These are phyloP conservation scores for Poeciliopsis turneri DNA, from an alignment of 2,797 vertebrate species.

Conservation along the genomic window DNA sequence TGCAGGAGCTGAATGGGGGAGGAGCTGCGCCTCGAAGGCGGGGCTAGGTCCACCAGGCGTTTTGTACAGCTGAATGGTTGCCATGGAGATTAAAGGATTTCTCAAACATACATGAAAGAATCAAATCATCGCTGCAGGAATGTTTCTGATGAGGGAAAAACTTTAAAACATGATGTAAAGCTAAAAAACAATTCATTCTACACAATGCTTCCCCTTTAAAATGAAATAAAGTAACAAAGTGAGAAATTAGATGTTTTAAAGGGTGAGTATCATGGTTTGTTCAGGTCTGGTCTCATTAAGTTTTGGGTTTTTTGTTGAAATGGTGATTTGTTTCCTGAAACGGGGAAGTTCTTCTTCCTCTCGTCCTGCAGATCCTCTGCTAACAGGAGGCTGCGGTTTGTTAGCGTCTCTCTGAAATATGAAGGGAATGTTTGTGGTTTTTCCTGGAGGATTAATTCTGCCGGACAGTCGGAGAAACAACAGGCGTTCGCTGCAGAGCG, in stretches of 20 bases:
- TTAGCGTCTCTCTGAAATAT: constrained; percentile 42
- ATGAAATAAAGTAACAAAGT: neutral
- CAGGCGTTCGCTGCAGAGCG: neutral
- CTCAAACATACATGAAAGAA: too few relatives aligned
- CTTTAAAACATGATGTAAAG: too few relatives aligned
- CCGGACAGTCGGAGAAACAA: constrained; percentile 42
- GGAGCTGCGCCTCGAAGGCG: too few relatives aligned
- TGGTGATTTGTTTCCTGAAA: neutral
- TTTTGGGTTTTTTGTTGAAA: neutral
- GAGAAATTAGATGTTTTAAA: neutral
- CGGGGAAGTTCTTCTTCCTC: neutral
- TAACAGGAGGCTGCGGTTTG: constrained; percentile 18
- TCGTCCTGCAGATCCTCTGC: constrained; percentile 37
- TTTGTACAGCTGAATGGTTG: too few relatives aligned
- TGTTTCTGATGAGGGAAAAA: too few relatives aligned
- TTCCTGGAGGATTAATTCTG: neutral
- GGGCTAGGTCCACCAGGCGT: too few relatives aligned
- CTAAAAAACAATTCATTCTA: too few relatives aligned
- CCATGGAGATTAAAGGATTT: too few relatives aligned
- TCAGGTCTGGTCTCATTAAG: neutral
- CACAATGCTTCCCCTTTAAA: neutral
- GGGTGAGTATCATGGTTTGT: neutral
- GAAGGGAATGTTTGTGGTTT: constrained; percentile 12
- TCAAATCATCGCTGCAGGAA: too few relatives aligned
- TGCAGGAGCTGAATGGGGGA: too few relatives aligned